Percentiles rank a stretch among this genome's conserved stretches.
phyloP scores from a whole-genome alignment of 2,113 vertebrate species.

The Psittacula cyanocephala region DNA sequence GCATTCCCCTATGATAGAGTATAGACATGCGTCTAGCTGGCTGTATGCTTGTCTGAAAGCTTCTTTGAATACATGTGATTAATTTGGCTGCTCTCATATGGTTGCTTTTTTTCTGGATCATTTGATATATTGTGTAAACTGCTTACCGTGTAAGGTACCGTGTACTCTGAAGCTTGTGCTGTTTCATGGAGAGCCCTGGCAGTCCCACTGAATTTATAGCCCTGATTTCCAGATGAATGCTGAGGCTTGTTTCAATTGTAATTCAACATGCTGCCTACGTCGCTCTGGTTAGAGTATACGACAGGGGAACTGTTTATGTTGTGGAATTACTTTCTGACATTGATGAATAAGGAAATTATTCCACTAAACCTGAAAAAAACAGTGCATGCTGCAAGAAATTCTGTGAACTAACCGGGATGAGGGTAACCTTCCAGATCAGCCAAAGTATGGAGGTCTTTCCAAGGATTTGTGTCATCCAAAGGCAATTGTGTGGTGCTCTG shows the following conservation, averaged over 20 bases:
- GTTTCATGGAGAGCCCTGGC: constrained; percentile 10
- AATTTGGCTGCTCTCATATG: neutral
- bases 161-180: neutral
- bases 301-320: constrained; percentile 47
- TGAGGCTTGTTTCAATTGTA: constrained; percentile 31
- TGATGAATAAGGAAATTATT: constrained; percentile 70
- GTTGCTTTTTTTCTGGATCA: constrained; percentile 34
- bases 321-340: constrained; percentile 67
- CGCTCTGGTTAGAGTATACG: constrained; percentile 27
- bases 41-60: neutral
- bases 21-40: neutral
- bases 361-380: constrained; percentile 42
- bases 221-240: constrained; percentile 39
- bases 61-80: neutral
- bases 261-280: constrained; percentile 41
- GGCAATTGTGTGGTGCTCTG: constrained; percentile 46
- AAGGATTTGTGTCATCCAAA: constrained; percentile 54
- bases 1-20: neutral
- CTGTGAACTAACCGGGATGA: neutral
- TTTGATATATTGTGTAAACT: constrained; percentile 9
- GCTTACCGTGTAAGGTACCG: constrained; percentile 31
- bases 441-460: constrained; percentile 43
- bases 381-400: constrained; percentile 23
- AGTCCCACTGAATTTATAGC: constrained; percentile 33
- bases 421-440: neutral